Evolutionary conservation across 2,888 invertebrate genomes (phyloP), one percentile per base, ranked within the genome.

Genomic region (Eupithecia inturbata): DNA sequence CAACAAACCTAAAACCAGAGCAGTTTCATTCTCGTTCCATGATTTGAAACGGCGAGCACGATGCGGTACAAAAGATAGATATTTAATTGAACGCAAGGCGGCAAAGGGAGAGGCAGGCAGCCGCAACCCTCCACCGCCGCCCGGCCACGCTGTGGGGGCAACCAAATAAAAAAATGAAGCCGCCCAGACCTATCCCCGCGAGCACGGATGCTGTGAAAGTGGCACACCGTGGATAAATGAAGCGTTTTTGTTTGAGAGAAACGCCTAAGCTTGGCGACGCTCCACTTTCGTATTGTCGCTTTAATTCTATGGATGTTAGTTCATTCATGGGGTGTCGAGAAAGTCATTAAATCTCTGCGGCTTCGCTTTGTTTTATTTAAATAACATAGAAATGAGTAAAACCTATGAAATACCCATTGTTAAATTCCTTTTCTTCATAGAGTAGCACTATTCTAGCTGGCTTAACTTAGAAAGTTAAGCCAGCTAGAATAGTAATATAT

Each of bases 161-260:
- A 88, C 85, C 81, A 89, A 91, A 93, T 92, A 93, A 94, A 81
- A 92, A 93, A 93, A 90, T 89, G 88, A 89, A 89, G 85, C 89
- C 87, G 82, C 85, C 87, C 89, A 83, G 83, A 84, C 85, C 88
- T 87, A 89, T 89, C 90, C 88, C 93, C 91, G 91, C 92, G 87
- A 92, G 92, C 92, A 84, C 93, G 93, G 93, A 93, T 91, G 91
- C 93, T 90, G 91, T 93, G 94, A 93, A 93, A 94, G 92, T 93
- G 93, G 93, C 92, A 93, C 94, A 89, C 91, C 88, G 91, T 90
- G 92, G 91, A 93, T 93, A 93, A 94, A 94, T 94, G 92, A 93
- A 92, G 88, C 88, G 91, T 93, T 93, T 92, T 93, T 94, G 92
- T 93, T 92, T 92, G 91, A 88, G 87, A 87, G 91, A 91, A 92